Conservation (phyloP, 2,797 vertebrate species). For the Lateolabrax maculatus region DNA sequence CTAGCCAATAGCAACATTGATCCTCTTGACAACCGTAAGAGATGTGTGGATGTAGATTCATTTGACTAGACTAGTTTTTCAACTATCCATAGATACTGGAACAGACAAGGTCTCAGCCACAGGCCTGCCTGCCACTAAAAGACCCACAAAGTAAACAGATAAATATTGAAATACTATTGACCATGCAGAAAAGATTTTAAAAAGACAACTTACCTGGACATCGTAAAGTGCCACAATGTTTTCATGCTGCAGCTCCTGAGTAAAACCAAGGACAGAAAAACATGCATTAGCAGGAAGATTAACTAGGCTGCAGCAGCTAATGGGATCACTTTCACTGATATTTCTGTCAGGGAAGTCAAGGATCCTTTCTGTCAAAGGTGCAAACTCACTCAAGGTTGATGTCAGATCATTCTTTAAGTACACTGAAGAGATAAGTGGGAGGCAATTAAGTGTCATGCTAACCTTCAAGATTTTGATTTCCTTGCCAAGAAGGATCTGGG, state of each 20-base stretch:
- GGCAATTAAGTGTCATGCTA: constrained; percentile 39
- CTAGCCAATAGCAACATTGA: constrained; percentile 17
- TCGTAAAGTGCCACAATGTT: constrained; percentile 99
- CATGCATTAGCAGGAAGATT: background rate
- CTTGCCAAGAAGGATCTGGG: constrained; percentile 94
- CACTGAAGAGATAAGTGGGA: constrained; percentile 23
- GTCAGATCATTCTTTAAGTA: constrained; percentile 24
- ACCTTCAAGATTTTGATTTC: constrained; percentile 94
- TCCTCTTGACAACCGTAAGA: constrained; percentile 1
- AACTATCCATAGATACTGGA: background rate
- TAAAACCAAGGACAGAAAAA: constrained; percentile 69
- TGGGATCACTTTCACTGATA: background rate
- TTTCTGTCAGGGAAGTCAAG: constrained; percentile 5
- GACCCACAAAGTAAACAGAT: background rate
- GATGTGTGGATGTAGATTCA: background rate
- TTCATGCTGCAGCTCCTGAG: constrained; percentile 97
- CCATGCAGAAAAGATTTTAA: constrained; percentile 5
- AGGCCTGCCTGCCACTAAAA: background rate
- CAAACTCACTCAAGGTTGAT: background rate
- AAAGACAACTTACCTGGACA: constrained; percentile 91
- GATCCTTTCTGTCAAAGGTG: background rate
- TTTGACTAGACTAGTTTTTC: constrained; percentile 19
- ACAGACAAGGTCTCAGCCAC: background rate
- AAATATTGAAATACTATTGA: background rate
- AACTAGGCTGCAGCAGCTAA: background rate